phyloP scores from a whole-genome alignment of 2,888 invertebrate species.

The Pterostichus niger region DNA sequence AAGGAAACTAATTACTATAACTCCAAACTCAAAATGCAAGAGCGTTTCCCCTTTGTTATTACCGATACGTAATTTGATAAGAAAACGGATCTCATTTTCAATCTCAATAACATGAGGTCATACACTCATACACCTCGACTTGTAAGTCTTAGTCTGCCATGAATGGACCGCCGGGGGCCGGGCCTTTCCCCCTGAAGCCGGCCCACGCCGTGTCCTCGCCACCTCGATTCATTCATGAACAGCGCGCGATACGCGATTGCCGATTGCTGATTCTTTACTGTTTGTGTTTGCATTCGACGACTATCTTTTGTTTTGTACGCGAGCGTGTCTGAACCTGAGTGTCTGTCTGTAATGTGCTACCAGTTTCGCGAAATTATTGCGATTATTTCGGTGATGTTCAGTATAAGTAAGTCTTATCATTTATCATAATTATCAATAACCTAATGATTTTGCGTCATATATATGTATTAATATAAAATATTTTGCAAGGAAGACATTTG shows the following conservation, averaged over 20 bases:
- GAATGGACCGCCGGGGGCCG: constrained; percentile 20
- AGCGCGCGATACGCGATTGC: constrained; percentile 44
- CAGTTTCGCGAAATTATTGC: constrained; percentile 42
- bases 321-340: constrained; percentile 36
- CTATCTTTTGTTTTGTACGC: constrained; percentile 28
- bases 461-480: no score
- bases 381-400: constrained; percentile 42
- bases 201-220: constrained; percentile 47
- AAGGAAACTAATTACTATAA: constrained; percentile 10
- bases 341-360: constrained; percentile 6
- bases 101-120: constrained; percentile 48
- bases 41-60: constrained; percentile 9
- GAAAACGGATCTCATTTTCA: constrained; percentile 41
- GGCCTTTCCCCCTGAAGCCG: constrained; percentile 37
- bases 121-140: background rate
- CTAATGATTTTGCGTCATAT: no score
- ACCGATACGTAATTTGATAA: constrained; percentile 30
- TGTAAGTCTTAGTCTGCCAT: constrained; percentile 28
- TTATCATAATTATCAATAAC: no score
- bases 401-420: constrained; percentile 27
- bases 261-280: constrained; percentile 45
- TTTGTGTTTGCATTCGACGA: constrained; percentile 46
- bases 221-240: constrained; percentile 60
- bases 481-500: no score
- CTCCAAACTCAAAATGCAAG: background rate